Base-by-base conservation (phyloP, 2,797 vertebrate species). In the Ctenopoma kingsleyae region DNA sequence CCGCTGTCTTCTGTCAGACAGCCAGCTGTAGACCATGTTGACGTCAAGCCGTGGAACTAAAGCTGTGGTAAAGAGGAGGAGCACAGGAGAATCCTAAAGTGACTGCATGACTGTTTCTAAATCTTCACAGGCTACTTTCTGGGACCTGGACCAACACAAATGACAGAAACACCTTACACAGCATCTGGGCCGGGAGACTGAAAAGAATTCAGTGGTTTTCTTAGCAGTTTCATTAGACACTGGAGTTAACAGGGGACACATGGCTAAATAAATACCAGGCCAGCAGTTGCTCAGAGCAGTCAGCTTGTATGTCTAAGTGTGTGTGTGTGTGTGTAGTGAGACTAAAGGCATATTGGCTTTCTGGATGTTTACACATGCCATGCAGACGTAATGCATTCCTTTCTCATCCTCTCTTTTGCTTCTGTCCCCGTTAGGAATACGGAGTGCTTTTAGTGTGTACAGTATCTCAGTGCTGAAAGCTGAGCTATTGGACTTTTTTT, bases 291-390 rank as follows among this genome's bases (percentile, higher is more conserved):
- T 85, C 76, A 76, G 62, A 85, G 74, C 59, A 67, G 68, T 86
- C 66, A 74, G 50, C 66, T 74, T 82, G 67, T 71, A 50, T 82
- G 65, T 82, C 58, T 71, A 16, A 59, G 35, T 50, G 69, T 62
- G 71, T 64, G 76, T 55, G n/a, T n/a, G 74, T 57, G 56, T 83
- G 76, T 75, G 49, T 72, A 56, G 71, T 70, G 76, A 78, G 80
- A 77, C 74, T 57, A 68, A 76, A 84, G 79, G 71, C 75, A 86
- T 77, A 84, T 77, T 87, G 73, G 78, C 71, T 90, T 80, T 83
- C 67, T 83, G 67, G 74, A 86, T 92, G 88, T 90, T 90, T 91
- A 89, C 81, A 81, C 87, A 92, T 85, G 76, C 83, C 86, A 77
- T 51, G 56, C 55, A 87, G 76, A 88, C 66, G 76, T 89, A 89